Base-by-base conservation (phyloP, 2,797 vertebrate genomes). In the Lutjanus argentimaculatus region DNA sequence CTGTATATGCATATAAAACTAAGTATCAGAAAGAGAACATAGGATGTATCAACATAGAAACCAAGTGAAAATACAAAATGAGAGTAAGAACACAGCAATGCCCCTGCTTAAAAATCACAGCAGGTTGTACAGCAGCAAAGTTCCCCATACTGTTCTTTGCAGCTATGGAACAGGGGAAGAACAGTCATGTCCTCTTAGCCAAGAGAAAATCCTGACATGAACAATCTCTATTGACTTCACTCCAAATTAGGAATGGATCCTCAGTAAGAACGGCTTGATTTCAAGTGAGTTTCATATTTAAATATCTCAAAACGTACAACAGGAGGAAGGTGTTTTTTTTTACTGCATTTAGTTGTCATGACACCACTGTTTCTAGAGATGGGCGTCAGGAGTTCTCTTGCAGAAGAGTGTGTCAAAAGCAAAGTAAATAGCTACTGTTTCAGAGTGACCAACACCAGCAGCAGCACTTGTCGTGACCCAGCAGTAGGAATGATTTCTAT, bases 41-140 rank as follows among this genome's bases (percentile, higher is more conserved):
- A 53, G 75, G 89, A 85, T 86, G 85, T 85, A 79, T 85, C 73
- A 75, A 90, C 81, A 92, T 77, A 89, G 80, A 92, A 93, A 94
- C 83, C 82, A 84, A 84, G 83, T 93, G 91, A 90, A 91, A 87
- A 93, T 92, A 93, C 87, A 93, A 93, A 92, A 94, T 78, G 64
- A 91, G 87, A 94, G 90, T 92, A 92, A 92, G 90, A 92, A 94
- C 95, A 95, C 93, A 95, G 93, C 94, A 95, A 93, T 91, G 92
- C 85, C 91, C 89, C 93, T 91, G 92, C 88, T 91, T 57, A 6
- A 88, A 89, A 91, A 91, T 92, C 85, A 82, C 93, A 93, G 93
- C 91, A 92, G 93, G 93, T 94, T 87, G 84, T 93, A 94, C 95
- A 96, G 95, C 95, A 96, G 95, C 95, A 95, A 90, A 88, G 92